Evolutionary conservation across 2,113 vertebrate genomes (phyloP).

Genomic region (Rissa tridactyla): DNA sequence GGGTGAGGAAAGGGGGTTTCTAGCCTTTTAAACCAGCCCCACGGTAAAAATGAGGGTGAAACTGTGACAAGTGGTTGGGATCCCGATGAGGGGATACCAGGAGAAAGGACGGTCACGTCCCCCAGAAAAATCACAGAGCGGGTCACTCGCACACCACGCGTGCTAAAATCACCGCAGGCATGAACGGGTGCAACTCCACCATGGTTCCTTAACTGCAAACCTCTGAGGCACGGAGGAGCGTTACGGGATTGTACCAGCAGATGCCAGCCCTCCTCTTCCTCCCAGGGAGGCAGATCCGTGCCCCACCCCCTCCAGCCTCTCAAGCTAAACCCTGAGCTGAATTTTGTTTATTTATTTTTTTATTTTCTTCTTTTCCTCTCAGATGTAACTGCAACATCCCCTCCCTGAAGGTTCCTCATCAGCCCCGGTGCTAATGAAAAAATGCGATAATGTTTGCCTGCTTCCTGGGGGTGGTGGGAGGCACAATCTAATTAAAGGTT

Average conservation of each 20-base stretch:
- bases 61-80: not conserved
- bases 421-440: constrained; percentile 11
- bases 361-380: not conserved
- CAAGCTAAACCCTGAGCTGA: not conserved
- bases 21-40: not conserved
- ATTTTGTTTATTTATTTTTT: rapidly evolving
- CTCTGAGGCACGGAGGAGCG: no score
- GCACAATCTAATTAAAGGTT: constrained; percentile 47
- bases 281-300: not conserved
- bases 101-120: not conserved
- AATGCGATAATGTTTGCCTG: not conserved
- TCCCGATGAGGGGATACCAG: rapidly evolving
- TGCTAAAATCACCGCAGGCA: not conserved
- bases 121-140: not conserved
- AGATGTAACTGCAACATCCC: not conserved
- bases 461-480: not conserved
- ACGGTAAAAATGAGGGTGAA: not conserved
- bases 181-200: rapidly evolving
- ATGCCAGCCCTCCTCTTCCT: not conserved
- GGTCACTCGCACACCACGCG: rapidly evolving
- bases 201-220: not conserved
- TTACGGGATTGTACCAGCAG: not conserved
- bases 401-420: not conserved
- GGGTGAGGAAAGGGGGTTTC: not conserved
- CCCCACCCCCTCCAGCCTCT: rapidly evolving